Percentiles rank a stretch among this genome's conserved stretches.
phyloP scores from a whole-genome alignment of 2,888 invertebrate species.

The Epistrophe eligans region DNA sequence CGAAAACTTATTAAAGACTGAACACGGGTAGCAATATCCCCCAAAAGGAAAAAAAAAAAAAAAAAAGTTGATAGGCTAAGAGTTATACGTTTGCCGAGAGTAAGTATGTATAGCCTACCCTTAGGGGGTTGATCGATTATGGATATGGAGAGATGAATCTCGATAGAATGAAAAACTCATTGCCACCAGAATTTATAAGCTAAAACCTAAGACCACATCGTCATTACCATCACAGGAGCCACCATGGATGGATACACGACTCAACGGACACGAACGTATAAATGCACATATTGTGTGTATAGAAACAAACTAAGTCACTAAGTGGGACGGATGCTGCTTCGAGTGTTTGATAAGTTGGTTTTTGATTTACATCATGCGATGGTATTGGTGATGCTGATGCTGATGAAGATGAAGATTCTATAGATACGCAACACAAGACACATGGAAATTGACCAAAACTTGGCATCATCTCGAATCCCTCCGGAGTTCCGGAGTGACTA shows the following conservation, averaged over 20 bases:
- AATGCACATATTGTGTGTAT: background rate
- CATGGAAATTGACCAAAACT: slow-evolving; percentile 34
- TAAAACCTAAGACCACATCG: slow-evolving; percentile 10
- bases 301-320: slow-evolving; percentile 52
- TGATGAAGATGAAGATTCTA: slow-evolving; percentile 7
- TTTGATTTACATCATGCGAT: slow-evolving; percentile 69
- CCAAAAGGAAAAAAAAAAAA: slow-evolving; percentile 9
- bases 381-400: slow-evolving; percentile 19
- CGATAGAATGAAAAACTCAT: slow-evolving; percentile 72
- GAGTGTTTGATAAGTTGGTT: slow-evolving; percentile 46
- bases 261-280: slow-evolving; percentile 15
- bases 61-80: slow-evolving; percentile 43
- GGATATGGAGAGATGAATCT: slow-evolving; percentile 52
- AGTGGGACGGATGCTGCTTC: slow-evolving; percentile 53
- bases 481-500: slow-evolving; percentile 72
- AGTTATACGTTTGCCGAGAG: slow-evolving; percentile 26
- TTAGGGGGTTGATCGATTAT: slow-evolving; percentile 75
- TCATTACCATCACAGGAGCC: slow-evolving; percentile 15
- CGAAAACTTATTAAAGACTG: slow-evolving; percentile 14
- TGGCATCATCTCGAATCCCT: slow-evolving; percentile 39
- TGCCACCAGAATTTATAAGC: slow-evolving; percentile 65
- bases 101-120: slow-evolving; percentile 66
- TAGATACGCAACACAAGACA: background rate
- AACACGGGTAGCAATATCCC: slow-evolving; percentile 68
- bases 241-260: background rate